Conservation (phyloP, 2,113 vertebrate species). For the Protomyctophum bolini region DNA sequence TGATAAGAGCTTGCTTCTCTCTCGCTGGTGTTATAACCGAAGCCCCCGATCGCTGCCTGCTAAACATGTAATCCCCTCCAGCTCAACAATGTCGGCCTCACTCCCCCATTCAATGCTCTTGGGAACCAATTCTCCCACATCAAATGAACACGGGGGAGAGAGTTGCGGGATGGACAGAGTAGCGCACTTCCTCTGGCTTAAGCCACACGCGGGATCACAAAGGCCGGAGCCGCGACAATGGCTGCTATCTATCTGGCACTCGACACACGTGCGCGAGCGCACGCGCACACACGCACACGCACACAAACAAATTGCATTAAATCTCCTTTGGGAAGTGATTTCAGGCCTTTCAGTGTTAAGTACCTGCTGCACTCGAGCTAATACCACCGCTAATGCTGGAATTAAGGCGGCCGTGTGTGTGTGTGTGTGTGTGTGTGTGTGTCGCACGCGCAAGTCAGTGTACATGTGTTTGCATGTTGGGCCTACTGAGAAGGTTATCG, state of each 20-base stretch:
- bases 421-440: constrained; percentile 14
- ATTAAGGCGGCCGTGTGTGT: constrained; percentile 43
- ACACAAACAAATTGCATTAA: constrained; percentile 62
- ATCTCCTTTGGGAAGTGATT: constrained; percentile 75
- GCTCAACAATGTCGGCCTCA: constrained; percentile 87
- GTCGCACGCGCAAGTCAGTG: neutral
- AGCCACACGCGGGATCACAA: constrained; percentile 74
- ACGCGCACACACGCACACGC: constrained; percentile 25
- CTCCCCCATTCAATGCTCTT: constrained; percentile 87
- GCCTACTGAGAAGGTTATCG: no score
- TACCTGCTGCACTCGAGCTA: constrained; percentile 73
- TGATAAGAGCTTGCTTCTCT: constrained; percentile 89
- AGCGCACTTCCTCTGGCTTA: constrained; percentile 91
- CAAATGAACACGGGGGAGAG: constrained; percentile 85
- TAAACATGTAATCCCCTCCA: constrained; percentile 93
- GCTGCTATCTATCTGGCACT: constrained; percentile 51
- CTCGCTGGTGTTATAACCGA: constrained; percentile 68
- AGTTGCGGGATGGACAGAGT: constrained; percentile 66
- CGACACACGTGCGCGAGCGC: constrained; percentile 37
- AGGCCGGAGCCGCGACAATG: constrained; percentile 65
- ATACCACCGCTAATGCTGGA: constrained; percentile 68
- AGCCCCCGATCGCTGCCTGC: constrained; percentile 89
- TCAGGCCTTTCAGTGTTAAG: constrained; percentile 75
- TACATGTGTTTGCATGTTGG: no score
- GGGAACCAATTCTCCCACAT: constrained; percentile 95